Percentiles rank a stretch among this genome's conserved stretches.
These are phyloP conservation scores for Corapipo altera DNA, from an alignment of 2,113 vertebrate species.

Conservation along the genomic window DNA sequence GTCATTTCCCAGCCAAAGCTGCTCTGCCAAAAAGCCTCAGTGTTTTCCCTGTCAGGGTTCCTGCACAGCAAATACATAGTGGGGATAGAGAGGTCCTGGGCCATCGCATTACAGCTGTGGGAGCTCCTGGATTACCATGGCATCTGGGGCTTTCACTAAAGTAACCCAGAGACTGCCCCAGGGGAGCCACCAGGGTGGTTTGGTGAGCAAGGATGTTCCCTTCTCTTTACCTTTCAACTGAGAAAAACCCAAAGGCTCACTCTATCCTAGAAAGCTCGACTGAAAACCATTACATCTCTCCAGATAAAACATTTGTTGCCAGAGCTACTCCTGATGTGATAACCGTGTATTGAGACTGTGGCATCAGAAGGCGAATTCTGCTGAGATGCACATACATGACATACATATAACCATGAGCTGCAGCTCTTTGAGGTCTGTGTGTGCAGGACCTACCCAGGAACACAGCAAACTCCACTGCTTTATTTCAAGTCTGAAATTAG, in stretches of 20 bases:
- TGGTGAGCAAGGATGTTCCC: not conserved
- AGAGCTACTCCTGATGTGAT: not conserved
- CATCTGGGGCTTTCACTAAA: not conserved
- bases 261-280: rapidly evolving
- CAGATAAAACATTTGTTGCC: not conserved
- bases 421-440: not conserved
- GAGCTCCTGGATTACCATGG: not conserved
- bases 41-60: not conserved
- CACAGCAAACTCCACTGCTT: not conserved
- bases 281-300: not conserved
- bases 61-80: rapidly evolving
- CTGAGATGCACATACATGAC: rapidly evolving
- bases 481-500: not conserved
- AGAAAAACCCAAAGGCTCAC: not conserved
- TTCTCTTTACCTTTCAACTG: not conserved
- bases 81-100: rapidly evolving
- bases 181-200: not conserved
- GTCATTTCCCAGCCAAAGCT: not conserved
- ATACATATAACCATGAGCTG: rapidly evolving
- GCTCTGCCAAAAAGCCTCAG: not conserved
- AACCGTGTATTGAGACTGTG: not conserved
- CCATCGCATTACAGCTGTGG: rapidly evolving
- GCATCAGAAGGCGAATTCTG: not conserved
- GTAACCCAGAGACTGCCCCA: not conserved
- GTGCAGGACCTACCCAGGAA: not conserved